Base-by-base conservation (phyloP, 2,797 vertebrate genomes). In the Chelidonichthys spinosus region DNA sequence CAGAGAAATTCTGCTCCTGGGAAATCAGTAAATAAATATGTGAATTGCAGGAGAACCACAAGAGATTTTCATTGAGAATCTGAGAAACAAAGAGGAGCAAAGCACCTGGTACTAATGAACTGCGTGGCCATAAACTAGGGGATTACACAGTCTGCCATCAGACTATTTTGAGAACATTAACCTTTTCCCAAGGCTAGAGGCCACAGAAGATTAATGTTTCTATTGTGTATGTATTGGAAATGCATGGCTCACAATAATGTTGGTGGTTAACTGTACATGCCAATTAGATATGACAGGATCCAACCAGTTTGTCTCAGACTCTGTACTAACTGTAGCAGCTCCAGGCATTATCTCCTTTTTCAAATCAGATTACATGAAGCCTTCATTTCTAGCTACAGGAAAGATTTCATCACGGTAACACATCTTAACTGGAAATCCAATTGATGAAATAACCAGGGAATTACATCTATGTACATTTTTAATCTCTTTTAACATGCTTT, bases 1-100 rank as follows among this genome's bases (percentile, higher is more conserved):
- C 90, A 0, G 97, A 97, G 81, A 97, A 90, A 83, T 76, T 72
- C 46, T 10, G 91, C 73, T 94, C 94, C 98, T 99, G 87, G 39
- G 49, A 87, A 91, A 92, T 87, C 78, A 89, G 63, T 11, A 74
- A 84, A 86, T 63, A 74, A 88, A 89, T 60, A 89, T 72, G 49
- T 43, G 53, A 79, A 69, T 9, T 56, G 36, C 39, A 64, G 35
- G 11, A 39, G 8, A 79, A 74, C 8, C 60, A 72, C 44, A 7
- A 61, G 56, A 77, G 61, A 58, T 59, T 66, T 42, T 72, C 25
- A 60, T 47, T 39, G 37, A 70, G 70, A 76, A 83, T 76, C 69
- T 43, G 32, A 65, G 43, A 78, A 33, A 59, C 39, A 80, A 63
- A 63, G n/a, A 74, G 61, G 33, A 72, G 17, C 39, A 53, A 63